Conservation (phyloP, 1,140 invertebrate genomes). For the Dreissena polymorpha region DNA sequence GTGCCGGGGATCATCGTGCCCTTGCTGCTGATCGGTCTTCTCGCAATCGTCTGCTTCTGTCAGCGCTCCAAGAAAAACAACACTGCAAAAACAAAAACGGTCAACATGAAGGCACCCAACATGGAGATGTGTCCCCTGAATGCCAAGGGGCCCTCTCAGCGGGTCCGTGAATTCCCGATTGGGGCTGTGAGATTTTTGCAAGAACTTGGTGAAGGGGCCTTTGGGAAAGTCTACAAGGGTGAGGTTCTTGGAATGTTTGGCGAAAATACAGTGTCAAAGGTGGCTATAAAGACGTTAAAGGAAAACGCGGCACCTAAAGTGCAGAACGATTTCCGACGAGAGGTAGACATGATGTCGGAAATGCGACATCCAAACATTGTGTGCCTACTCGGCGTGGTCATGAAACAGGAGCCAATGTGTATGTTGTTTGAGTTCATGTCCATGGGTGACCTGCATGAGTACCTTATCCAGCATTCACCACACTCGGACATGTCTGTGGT, state of each 20-base stretch:
- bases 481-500: conserved; percentile 81
- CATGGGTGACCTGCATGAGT: conserved; percentile 81
- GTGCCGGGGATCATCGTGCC: conserved; percentile 81
- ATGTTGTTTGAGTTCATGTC: conserved; percentile 96
- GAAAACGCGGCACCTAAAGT: conserved; percentile 95
- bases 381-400: conserved; percentile 94
- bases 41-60: conserved; percentile 80
- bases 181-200: conserved; percentile 93
- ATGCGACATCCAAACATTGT: conserved; percentile 97
- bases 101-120: conserved; percentile 56
- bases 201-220: conserved; percentile 97
- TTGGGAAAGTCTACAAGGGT: conserved; percentile 91
- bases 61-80: conserved; percentile 66
- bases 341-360: conserved; percentile 92
- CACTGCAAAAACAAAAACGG: conserved; percentile 60
- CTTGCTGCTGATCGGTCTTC: conserved; percentile 80
- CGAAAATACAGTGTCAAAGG: conserved; percentile 83
- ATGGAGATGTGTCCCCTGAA: conserved; percentile 75
- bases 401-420: conserved; percentile 94
- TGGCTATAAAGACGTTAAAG: conserved; percentile 97
- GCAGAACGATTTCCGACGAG: conserved; percentile 92
- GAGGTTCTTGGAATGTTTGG: conserved; percentile 85
- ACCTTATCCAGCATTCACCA: conserved; percentile 84
- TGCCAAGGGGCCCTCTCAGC: conserved; percentile 65
- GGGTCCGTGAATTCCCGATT: conserved; percentile 83